Evolutionary conservation across 2,797 vertebrate genomes (phyloP), one percentile per base, ranked within the genome.

Genomic region (Macroramphosus scolopax): DNA sequence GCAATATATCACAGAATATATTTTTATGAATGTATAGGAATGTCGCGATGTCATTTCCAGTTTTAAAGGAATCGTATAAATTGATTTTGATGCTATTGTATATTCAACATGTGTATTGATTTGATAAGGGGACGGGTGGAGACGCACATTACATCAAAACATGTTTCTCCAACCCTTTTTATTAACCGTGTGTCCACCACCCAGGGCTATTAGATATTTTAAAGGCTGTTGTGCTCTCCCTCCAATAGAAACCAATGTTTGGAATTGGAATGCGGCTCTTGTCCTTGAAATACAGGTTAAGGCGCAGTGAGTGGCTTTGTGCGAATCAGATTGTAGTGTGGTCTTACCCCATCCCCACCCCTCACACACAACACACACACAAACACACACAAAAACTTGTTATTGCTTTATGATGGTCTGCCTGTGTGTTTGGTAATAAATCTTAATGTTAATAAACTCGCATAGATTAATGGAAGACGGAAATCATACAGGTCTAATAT

Each of bases 241-340:
- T n/a, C n/a, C n/a, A n/a, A n/a, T n/a, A n/a, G n/a, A n/a, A n/a
- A n/a, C n/a, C n/a, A n/a, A n/a, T n/a, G n/a, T n/a, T n/a, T n/a
- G n/a, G n/a, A n/a, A n/a, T n/a, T n/a, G n/a, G n/a, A n/a, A n/a
- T 57, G 58, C 8, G 60, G 12, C 41, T 75, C 43, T 68, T 81
- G 83, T 75, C 83, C 78, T 86, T 86, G 77, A 82, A 63, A 83
- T 55, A 40, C 48, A 69, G 50, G 75, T 70, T 72, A 74, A 80
- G 77, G 61, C 60, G 77, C 63, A 64, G 68, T 70, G 52, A 63
- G 47, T 65, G 60, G 49, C 68, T 70, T 64, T 58, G 72, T 64
- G 71, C 64, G 58, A 65, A 69, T 72, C 28, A 64, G 56, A 58
- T 68, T 78, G 65, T 77, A 63, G 65, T 75, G 69, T 33, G 49